Conservation (phyloP, 1,140 invertebrate species). For the Aporrectodea caliginosa region DNA sequence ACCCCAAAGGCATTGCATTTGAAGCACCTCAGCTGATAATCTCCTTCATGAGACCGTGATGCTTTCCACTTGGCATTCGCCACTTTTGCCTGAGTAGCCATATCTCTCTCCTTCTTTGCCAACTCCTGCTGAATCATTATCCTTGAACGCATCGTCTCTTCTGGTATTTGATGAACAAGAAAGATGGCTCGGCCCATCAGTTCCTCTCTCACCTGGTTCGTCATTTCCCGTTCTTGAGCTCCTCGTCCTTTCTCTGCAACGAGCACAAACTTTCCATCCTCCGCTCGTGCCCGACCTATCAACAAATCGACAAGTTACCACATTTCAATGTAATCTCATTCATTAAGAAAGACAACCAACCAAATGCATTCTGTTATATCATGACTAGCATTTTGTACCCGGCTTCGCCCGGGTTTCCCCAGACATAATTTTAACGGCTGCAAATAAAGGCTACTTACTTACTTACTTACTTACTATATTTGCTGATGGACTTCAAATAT, state of each 20-base stretch:
- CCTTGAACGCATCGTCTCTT: conserved; percentile 17
- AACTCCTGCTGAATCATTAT: conserved; percentile 35
- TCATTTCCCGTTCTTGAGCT: conserved; percentile 39
- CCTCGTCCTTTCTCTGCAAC: conserved; percentile 34
- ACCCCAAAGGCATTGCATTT: conserved; percentile 40
- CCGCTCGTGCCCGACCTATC: conserved; percentile 41
- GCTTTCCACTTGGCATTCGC: neutral
- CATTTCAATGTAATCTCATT: no score
- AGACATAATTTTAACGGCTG: no score
- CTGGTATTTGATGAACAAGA: conserved; percentile 13
- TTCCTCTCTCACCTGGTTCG: conserved; percentile 41
- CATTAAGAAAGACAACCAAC: no score
- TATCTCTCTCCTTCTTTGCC: conserved; percentile 31
- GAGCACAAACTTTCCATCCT: conserved; percentile 38
- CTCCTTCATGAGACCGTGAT: conserved; percentile 1
- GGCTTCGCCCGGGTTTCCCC: no score
- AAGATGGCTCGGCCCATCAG: conserved; percentile 44
- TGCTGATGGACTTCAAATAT: no score
- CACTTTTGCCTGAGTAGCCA: conserved; percentile 19
- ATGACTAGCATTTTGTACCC: no score
- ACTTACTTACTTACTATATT: no score
- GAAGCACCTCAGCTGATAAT: conserved; percentile 36
- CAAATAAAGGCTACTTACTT: no score
- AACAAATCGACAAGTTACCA: no score
- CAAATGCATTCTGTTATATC: no score